Conservation (phyloP, 64 coral and sea anemone genomes). For the Montipora efflorescens region DNA sequence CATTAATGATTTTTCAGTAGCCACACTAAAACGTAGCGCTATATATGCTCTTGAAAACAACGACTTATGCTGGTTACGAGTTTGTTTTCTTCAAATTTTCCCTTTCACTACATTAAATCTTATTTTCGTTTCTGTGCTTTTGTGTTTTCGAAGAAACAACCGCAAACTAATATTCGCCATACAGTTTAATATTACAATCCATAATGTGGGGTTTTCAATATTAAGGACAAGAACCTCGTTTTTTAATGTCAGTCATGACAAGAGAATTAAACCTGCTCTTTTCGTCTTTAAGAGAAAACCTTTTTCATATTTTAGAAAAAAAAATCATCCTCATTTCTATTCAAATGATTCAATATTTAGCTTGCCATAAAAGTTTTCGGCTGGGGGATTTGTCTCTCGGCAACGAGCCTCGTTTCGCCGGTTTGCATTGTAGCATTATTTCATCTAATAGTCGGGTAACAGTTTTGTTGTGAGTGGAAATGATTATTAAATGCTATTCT, state of each 20-base stretch:
- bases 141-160: background rate
- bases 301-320: background rate
- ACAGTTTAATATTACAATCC: slow-evolving; percentile 21
- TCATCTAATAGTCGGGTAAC: background rate
- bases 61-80: background rate
- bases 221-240: background rate
- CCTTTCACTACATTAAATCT: background rate
- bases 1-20: too few species aligned
- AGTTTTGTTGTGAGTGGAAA: background rate
- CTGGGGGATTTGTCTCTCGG: background rate
- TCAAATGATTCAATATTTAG: background rate
- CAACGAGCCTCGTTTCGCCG: background rate
- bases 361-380: background rate
- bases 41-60: background rate
- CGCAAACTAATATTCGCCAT: background rate
- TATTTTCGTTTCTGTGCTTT: background rate
- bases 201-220: slow-evolving; percentile 1
- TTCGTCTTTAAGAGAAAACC: background rate
- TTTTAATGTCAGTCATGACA: background rate
- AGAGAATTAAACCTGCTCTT: background rate
- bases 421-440: background rate
- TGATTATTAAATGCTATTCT: background rate
- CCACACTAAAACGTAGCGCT: background rate
- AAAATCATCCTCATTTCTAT: background rate
- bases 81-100: background rate